These are phyloP conservation scores for Lophochroa leadbeateri DNA, from an alignment of 2,113 vertebrate species.

Conservation along the genomic window DNA sequence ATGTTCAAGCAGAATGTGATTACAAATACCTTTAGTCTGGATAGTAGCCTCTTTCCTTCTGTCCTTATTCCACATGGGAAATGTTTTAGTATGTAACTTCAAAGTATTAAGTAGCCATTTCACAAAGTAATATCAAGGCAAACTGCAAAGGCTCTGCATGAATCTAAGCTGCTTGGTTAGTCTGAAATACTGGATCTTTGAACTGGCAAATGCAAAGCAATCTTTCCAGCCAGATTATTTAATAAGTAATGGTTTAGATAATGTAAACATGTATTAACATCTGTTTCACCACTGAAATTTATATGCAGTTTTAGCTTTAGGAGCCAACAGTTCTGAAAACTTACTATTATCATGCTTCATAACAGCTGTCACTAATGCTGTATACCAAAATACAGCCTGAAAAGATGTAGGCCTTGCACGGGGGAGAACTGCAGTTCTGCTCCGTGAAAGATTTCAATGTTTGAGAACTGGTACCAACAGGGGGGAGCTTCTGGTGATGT, in stretches of 20 bases:
- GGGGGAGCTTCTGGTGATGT: neutral
- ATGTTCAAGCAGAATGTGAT: neutral
- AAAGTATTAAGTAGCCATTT: neutral
- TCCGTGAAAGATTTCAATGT: neutral
- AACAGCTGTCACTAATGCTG: neutral
- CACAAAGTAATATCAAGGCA: neutral
- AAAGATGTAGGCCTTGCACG: neutral
- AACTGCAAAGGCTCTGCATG: neutral
- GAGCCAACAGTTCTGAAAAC: neutral
- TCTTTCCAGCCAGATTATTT: neutral
- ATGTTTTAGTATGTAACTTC: neutral
- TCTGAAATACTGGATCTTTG: neutral
- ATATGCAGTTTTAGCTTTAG: neutral
- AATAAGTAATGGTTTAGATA: neutral
- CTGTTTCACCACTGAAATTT: neutral
- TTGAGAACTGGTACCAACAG: neutral
- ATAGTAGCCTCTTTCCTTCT: neutral
- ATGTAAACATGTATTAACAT: neutral
- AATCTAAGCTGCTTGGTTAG: neutral
- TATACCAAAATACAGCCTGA: neutral
- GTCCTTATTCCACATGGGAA: neutral
- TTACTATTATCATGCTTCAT: neutral
- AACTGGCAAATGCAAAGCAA: neutral
- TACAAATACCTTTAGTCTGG: neutral
- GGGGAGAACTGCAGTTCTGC: rapidly evolving